Conservation (phyloP, 2,113 vertebrate species). For the Willisornis vidua region DNA sequence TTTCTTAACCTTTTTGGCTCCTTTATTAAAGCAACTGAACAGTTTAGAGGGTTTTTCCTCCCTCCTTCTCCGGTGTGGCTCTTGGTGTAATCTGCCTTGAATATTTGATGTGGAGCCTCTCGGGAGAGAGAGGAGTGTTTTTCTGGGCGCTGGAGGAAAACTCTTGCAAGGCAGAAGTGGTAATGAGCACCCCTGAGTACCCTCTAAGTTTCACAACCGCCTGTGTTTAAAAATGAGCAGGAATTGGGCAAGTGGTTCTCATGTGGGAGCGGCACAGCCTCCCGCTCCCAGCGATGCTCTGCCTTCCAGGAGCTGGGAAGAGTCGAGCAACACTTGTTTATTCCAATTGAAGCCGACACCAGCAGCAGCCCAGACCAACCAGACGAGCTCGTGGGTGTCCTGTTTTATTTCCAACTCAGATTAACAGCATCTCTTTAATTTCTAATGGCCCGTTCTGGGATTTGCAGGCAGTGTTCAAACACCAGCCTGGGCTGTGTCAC, state of each 20-base stretch:
- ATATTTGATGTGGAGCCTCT: conserved; percentile 50
- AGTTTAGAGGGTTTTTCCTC: neutral
- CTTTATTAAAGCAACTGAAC: conserved; percentile 45
- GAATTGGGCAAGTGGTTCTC: conserved; percentile 35
- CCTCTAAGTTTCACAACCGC: neutral
- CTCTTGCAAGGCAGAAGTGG: conserved; percentile 7
- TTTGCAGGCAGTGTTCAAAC: neutral
- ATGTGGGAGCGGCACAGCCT: neutral
- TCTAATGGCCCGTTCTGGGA: neutral
- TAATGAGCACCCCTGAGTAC: conserved; percentile 69
- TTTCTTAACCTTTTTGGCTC: neutral
- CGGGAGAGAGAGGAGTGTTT: neutral
- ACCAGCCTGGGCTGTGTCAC: fast-evolving
- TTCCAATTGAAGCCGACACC: conserved; percentile 49
- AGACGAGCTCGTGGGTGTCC: neutral
- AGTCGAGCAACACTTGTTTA: neutral
- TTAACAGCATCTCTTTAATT: neutral
- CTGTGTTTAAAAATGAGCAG: conserved; percentile 37
- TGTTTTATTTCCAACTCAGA: neutral
- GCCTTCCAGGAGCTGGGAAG: neutral
- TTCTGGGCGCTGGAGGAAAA: conserved; percentile 26
- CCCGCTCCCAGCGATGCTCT: neutral
- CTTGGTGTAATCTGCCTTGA: conserved; percentile 28
- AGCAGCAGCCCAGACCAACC: neutral
- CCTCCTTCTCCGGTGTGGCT: neutral